phyloP scores from a whole-genome alignment of 1,140 invertebrate species.

The Elysia chlorotica region DNA sequence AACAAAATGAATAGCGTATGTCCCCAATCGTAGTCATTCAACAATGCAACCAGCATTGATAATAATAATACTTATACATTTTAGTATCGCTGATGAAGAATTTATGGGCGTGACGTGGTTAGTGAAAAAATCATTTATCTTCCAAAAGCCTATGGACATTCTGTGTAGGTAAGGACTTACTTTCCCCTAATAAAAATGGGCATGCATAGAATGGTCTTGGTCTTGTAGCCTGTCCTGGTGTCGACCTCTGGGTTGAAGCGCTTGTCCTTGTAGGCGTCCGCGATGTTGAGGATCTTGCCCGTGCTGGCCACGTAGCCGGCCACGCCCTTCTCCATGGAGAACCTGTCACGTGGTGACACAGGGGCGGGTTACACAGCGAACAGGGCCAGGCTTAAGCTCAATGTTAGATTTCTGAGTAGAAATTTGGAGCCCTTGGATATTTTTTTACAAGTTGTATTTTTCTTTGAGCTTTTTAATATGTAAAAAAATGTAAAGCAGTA shows the following conservation, averaged over 20 bases:
- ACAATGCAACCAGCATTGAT: background rate
- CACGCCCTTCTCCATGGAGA: constrained; percentile 95
- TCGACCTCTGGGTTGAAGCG: constrained; percentile 77
- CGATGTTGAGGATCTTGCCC: constrained; percentile 84
- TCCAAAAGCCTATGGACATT: background rate
- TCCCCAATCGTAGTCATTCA: background rate
- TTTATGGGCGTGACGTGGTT: background rate
- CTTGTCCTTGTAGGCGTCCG: constrained; percentile 87
- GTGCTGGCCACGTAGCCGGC: constrained; percentile 96
- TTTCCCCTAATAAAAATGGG: constrained; percentile 77
- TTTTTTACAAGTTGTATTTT: too few species aligned
- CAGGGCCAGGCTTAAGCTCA: too few species aligned
- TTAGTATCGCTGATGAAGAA: background rate
- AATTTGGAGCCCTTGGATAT: too few species aligned
- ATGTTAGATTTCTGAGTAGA: too few species aligned
- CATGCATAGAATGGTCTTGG: constrained; percentile 79
- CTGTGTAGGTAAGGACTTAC: constrained; percentile 55
- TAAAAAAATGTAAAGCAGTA: too few species aligned
- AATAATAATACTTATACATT: background rate
- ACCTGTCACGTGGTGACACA: too few species aligned
- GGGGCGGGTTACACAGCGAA: too few species aligned
- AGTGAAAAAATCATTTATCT: background rate
- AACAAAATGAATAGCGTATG: background rate
- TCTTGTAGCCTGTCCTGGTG: constrained; percentile 57
- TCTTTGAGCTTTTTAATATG: too few species aligned